These are phyloP conservation scores for Anthophora plumipes DNA, from an alignment of 2,888 invertebrate genomes.

Conservation along the genomic window DNA sequence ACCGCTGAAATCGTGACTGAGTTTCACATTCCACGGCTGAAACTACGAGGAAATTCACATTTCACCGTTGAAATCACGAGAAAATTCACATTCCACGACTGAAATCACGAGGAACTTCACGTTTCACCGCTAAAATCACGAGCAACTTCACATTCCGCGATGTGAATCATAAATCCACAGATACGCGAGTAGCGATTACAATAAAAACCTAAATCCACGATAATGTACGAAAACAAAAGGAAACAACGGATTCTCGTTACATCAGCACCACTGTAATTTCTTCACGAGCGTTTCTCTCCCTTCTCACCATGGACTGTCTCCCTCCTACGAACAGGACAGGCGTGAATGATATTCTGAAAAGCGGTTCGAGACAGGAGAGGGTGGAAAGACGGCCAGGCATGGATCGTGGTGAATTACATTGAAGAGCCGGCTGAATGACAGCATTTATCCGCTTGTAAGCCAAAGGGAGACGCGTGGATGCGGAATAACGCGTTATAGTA, in stretches of 20 bases:
- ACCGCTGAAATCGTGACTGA: no score
- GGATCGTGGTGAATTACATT: slow-evolving; percentile 64
- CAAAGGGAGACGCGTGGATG: slow-evolving; percentile 60
- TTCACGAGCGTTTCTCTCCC: slow-evolving; percentile 10
- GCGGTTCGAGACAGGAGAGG: slow-evolving; percentile 28
- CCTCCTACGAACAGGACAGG: slow-evolving; percentile 24
- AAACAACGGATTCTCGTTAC: slow-evolving; percentile 31
- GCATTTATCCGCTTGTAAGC: slow-evolving; percentile 67
- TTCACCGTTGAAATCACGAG: no score
- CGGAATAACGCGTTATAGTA: slow-evolving; percentile 55
- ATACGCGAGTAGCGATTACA: no score
- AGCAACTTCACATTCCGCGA: neutral
- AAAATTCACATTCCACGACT: no score
- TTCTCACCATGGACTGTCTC: neutral
- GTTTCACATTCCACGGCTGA: no score
- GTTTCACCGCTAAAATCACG: no score
- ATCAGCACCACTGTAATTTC: slow-evolving; percentile 15
- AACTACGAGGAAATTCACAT: no score
- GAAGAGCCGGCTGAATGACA: slow-evolving; percentile 66
- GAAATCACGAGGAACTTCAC: no score
- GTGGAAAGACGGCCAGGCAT: slow-evolving; percentile 45
- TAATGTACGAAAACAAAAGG: slow-evolving; percentile 38
- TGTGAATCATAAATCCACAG: neutral
- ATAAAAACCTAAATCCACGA: neutral
- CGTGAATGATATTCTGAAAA: slow-evolving; percentile 56